A percentile compares a stretch with the other conserved stretches of the same genome.
phyloP scores from a whole-genome alignment of 2,797 vertebrate species.

The Rhabdophis nuchalis region DNA sequence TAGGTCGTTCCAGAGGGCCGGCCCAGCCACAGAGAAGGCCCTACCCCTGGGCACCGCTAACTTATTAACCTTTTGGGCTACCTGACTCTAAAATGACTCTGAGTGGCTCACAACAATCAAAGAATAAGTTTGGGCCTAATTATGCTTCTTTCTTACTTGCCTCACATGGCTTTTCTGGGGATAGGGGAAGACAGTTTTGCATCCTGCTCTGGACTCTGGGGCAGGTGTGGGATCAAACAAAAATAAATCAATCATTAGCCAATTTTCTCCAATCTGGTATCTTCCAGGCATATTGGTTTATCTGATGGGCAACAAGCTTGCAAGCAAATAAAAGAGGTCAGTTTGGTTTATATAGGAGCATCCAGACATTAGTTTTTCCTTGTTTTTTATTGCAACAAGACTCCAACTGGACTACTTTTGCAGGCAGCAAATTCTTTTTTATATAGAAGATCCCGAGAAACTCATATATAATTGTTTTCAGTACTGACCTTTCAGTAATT shows the following conservation, averaged over 20 bases:
- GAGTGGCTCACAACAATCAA: background rate
- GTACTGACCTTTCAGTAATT: background rate
- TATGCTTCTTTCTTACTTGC: background rate
- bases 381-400: background rate
- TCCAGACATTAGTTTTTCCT: background rate
- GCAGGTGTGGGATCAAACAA: background rate
- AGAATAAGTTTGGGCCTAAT: background rate
- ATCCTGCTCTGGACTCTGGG: background rate
- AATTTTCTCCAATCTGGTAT: background rate
- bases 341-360: background rate
- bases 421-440: background rate
- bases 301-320: background rate
- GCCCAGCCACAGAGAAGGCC: no score
- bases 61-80: background rate
- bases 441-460: background rate
- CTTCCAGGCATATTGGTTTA: background rate
- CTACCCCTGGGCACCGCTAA: no score
- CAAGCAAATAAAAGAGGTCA: background rate
- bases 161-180: background rate
- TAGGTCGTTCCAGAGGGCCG: no score
- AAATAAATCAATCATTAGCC: background rate
- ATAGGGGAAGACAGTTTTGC: background rate
- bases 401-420: background rate
- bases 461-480: background rate
- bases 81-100: background rate